A percentile compares a stretch with the other conserved stretches of the same genome.
phyloP scores from a whole-genome alignment of 2,888 invertebrate genomes.

The Nomada goodeniana region DNA sequence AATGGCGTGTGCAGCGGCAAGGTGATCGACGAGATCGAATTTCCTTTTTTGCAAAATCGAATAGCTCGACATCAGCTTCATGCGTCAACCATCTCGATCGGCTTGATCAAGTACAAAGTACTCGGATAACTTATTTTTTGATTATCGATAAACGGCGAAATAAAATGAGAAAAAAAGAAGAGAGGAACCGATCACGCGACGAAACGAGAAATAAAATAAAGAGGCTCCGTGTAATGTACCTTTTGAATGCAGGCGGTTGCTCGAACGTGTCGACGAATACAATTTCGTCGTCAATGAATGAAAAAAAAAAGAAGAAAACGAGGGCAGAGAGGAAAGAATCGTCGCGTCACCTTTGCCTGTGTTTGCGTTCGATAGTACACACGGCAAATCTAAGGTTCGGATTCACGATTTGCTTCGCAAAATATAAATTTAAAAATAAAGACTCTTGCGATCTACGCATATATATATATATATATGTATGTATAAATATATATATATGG shows the following conservation, averaged over 20 bases:
- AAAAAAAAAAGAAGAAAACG: not conserved
- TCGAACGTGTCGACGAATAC: constrained; percentile 7
- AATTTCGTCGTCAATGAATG: not conserved
- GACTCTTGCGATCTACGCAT: constrained; percentile 68
- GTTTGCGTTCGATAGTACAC: constrained; percentile 42
- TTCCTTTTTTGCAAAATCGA: constrained; percentile 23
- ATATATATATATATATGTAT: constrained; percentile 69
- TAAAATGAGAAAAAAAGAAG: not conserved
- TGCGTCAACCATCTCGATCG: constrained; percentile 50
- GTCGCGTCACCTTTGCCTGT: constrained; percentile 29
- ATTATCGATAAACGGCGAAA: constrained; percentile 43
- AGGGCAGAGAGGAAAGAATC: not conserved
- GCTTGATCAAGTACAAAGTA: constrained; percentile 62
- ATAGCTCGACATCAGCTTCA: constrained; percentile 17
- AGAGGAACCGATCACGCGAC: constrained; percentile 44
- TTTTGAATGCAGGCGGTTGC: constrained; percentile 2
- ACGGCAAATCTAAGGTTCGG: constrained; percentile 52
- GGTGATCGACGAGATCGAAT: constrained; percentile 39
- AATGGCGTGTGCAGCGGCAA: constrained; percentile 26
- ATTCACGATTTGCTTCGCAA: constrained; percentile 69
- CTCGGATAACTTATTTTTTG: constrained; percentile 63
- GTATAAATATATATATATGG: constrained; percentile 73
- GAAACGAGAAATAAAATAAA: not conserved
- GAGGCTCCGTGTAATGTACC: not conserved
- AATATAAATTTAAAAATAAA: constrained; percentile 48